A percentile compares a stretch with the other conserved stretches of the same genome.
phyloP scores from a whole-genome alignment of 2,797 vertebrate genomes.

The Bovichtus diacanthus region DNA sequence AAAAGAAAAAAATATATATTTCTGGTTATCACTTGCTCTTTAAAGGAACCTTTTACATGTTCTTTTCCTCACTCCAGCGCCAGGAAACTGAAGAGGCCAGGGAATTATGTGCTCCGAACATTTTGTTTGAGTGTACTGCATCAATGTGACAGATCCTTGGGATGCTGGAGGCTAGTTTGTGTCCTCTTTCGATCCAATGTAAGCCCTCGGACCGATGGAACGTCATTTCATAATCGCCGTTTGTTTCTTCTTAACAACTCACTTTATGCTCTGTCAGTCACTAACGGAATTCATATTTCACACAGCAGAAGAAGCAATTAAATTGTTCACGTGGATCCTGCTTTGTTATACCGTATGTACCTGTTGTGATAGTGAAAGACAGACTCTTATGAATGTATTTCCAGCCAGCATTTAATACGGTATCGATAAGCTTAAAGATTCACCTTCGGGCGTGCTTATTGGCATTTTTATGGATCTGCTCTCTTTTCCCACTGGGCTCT shows the following conservation, averaged over 20 bases:
- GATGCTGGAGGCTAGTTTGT: slow-evolving; percentile 60
- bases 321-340: background rate
- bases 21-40: slow-evolving; percentile 38
- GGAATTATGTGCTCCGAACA: slow-evolving; percentile 63
- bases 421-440: background rate
- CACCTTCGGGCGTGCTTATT: background rate
- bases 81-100: slow-evolving; percentile 41
- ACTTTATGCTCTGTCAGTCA: slow-evolving; percentile 28
- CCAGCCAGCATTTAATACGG: background rate
- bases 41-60: slow-evolving; percentile 29
- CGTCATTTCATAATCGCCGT: slow-evolving; percentile 34
- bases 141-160: slow-evolving; percentile 72
- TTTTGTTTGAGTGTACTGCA: slow-evolving; percentile 65
- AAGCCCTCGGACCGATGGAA: slow-evolving; percentile 20
- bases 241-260: slow-evolving; percentile 28
- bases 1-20: background rate
- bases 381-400: slow-evolving; percentile 10
- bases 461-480: background rate
- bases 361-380: background rate
- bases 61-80: slow-evolving; percentile 37
- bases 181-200: slow-evolving; percentile 58
- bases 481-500: background rate
- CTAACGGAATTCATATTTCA: slow-evolving; percentile 28
- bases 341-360: background rate
- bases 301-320: background rate